phyloP scores from a whole-genome alignment of 35 echinoderm and acorn worm genomes.

The Eucidaris tribuloides region DNA sequence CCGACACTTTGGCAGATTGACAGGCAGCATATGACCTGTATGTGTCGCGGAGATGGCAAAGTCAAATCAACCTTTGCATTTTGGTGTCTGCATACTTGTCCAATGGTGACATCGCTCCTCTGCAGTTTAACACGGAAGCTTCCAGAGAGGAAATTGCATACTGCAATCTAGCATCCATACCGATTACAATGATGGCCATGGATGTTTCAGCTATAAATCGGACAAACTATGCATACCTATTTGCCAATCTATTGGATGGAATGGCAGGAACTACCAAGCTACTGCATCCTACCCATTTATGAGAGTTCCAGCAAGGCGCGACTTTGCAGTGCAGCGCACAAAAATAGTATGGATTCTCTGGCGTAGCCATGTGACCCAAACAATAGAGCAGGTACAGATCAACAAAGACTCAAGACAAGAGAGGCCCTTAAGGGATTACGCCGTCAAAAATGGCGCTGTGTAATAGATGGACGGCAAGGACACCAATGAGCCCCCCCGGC shows the following conservation, averaged over 20 bases:
- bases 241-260: conserved; percentile 47
- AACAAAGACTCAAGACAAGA: conserved; percentile 44
- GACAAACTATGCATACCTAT: no score
- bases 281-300: conserved; percentile 1
- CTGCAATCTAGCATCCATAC: conserved; percentile 52
- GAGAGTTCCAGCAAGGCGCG: neutral
- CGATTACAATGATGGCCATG: conserved; percentile 25
- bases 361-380: conserved; percentile 33
- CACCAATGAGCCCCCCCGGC: no score
- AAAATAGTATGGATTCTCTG: conserved; percentile 28
- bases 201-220: conserved; percentile 55
- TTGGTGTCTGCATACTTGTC: conserved; percentile 56
- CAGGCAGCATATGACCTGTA: neutral
- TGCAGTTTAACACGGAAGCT: conserved; percentile 41
- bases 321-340: conserved; percentile 65
- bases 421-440: conserved; percentile 53
- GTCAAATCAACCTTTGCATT: conserved; percentile 23
- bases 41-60: neutral
- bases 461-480: conserved; percentile 42
- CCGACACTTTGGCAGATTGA: no score
- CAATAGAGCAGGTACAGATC: conserved; percentile 42
- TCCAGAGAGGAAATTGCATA: conserved; percentile 54
- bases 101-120: conserved; percentile 39
- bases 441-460: conserved; percentile 51
- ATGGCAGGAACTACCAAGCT: neutral